Percentiles rank a stretch among this genome's conserved stretches.
Evolutionary conservation across 2,888 invertebrate species (phyloP).

Genomic region (Magallana nippona): DNA sequence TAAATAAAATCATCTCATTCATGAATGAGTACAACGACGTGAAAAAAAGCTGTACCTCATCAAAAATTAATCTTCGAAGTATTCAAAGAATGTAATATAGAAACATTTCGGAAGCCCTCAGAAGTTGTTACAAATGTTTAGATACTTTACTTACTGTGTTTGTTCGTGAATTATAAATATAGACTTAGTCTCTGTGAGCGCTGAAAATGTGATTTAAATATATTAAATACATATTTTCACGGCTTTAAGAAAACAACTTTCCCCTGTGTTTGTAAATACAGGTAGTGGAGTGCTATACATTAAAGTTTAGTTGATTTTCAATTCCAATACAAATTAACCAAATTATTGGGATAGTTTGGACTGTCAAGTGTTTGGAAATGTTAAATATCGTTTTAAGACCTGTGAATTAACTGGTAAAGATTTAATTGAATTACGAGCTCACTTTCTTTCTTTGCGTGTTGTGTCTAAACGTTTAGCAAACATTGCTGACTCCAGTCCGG

Average conservation of each 20-base stretch:
- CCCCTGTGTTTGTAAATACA: constrained; percentile 18
- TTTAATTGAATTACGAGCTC: constrained; percentile 27
- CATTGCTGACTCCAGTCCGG: not conserved
- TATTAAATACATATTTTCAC: constrained; percentile 30
- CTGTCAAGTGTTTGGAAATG: constrained; percentile 21
- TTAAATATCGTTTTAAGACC: constrained; percentile 20
- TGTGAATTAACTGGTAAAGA: constrained; percentile 25
- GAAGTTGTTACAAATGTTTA: constrained; percentile 14
- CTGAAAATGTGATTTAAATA: constrained; percentile 25
- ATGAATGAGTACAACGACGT: no score
- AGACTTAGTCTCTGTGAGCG: constrained; percentile 1
- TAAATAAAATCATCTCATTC: no score
- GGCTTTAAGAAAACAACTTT: constrained; percentile 26
- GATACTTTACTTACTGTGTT: not conserved
- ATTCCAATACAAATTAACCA: constrained; percentile 31
- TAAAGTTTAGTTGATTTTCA: constrained; percentile 24
- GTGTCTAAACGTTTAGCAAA: constrained; percentile 19
- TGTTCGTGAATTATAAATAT: not conserved
- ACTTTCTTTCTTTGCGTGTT: constrained; percentile 15
- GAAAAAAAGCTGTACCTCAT: no score
- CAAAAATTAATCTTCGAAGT: not conserved
- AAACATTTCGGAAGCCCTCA: not conserved
- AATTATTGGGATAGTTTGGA: constrained; percentile 30
- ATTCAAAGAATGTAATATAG: not conserved
- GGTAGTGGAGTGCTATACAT: not conserved